Conservation (phyloP, 1,140 invertebrate species). For the Triops longicaudatus region DNA sequence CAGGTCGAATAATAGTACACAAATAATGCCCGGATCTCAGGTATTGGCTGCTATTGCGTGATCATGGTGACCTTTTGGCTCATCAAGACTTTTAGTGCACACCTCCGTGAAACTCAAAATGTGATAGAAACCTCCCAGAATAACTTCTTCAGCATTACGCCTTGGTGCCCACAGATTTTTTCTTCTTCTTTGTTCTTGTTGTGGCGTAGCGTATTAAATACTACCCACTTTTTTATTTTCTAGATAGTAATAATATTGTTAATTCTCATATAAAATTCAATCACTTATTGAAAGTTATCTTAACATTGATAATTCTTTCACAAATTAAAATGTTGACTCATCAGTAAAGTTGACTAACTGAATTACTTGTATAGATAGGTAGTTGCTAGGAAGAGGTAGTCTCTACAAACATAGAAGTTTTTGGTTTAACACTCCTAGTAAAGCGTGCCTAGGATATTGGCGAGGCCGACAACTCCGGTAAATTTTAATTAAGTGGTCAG, state of each 20-base stretch:
- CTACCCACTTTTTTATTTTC: no score
- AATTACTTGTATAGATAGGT: background rate
- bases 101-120: background rate
- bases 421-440: background rate
- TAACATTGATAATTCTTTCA: no score
- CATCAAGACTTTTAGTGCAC: background rate
- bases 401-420: background rate
- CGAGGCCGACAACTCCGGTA: background rate
- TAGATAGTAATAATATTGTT: no score
- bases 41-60: constrained; percentile 1
- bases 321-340: no score
- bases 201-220: no score
- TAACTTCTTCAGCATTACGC: background rate
- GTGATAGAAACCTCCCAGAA: background rate
- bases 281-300: no score
- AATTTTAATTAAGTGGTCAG: background rate
- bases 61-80: background rate
- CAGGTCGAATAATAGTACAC: background rate
- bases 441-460: background rate
- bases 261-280: no score
- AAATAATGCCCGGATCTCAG: background rate
- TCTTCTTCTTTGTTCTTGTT: background rate
- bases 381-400: background rate
- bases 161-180: background rate
- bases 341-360: background rate